phyloP scores from a whole-genome alignment of 2,888 invertebrate genomes.

The Cetonia aurata region DNA sequence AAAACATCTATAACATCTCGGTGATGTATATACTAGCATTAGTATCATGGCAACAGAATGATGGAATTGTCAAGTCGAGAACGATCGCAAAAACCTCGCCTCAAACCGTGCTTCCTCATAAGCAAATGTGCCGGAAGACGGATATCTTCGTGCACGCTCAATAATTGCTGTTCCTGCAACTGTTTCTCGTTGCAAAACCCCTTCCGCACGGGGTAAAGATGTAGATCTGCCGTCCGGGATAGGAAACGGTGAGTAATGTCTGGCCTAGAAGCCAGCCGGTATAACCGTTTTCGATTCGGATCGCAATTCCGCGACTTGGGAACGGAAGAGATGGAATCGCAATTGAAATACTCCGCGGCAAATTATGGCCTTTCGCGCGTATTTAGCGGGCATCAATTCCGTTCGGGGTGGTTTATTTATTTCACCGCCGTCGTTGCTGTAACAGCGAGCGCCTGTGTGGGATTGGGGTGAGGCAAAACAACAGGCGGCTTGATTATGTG shows the following conservation, averaged over 20 bases:
- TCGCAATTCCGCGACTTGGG: slow-evolving; percentile 10
- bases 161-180: slow-evolving; percentile 63
- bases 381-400: slow-evolving; percentile 12
- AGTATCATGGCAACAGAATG: neutral
- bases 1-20: too few relatives aligned
- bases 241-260: slow-evolving; percentile 43
- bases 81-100: neutral
- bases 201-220: slow-evolving; percentile 10
- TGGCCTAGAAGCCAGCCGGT: neutral
- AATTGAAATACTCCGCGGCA: slow-evolving; percentile 42
- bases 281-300: neutral
- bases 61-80: neutral
- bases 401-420: slow-evolving; percentile 9
- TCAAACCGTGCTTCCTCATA: slow-evolving; percentile 54
- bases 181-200: slow-evolving; percentile 52
- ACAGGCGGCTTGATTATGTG: neutral
- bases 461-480: neutral
- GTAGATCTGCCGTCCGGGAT: slow-evolving; percentile 36
- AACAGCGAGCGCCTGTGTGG: neutral
- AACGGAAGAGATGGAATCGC: slow-evolving; percentile 41
- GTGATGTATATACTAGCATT: too few relatives aligned
- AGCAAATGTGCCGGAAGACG: slow-evolving; percentile 64
- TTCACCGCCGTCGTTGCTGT: neutral
- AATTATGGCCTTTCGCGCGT: slow-evolving; percentile 38
- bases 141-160: slow-evolving; percentile 64